Evolutionary conservation across 2,113 vertebrate genomes (phyloP).

Genomic region (Equus przewalskii): DNA sequence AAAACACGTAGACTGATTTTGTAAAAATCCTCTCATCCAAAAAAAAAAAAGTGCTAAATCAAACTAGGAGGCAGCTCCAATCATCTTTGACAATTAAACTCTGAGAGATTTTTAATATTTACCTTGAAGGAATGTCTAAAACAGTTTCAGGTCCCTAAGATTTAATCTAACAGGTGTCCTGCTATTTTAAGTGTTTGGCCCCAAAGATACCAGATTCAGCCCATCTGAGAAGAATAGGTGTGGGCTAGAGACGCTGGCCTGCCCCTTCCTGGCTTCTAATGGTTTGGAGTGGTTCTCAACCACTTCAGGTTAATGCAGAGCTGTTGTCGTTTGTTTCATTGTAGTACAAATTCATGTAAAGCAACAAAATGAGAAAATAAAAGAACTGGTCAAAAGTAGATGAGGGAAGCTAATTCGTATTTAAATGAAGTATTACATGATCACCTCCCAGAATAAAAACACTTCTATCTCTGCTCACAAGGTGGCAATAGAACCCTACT

Average conservation of each 20-base stretch:
- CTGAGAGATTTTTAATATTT: background rate
- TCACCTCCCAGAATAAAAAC: background rate
- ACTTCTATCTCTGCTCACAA: slow-evolving; percentile 58
- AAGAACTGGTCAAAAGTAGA: background rate
- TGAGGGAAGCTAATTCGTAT: background rate
- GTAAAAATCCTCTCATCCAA: background rate
- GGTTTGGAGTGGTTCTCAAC: rapidly evolving
- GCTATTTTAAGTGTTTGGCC: background rate
- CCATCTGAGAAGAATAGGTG: background rate
- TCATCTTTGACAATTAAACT: background rate
- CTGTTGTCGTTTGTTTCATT: background rate
- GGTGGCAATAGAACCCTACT: slow-evolving; percentile 58
- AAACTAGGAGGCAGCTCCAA: background rate
- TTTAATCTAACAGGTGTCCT: background rate
- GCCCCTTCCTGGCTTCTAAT: background rate
- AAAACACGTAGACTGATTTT: background rate
- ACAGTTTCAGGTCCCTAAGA: background rate
- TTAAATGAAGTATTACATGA: background rate
- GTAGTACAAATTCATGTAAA: background rate
- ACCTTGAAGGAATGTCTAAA: background rate
- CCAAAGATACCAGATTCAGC: background rate
- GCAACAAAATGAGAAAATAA: background rate
- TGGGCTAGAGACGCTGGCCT: background rate
- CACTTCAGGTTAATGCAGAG: background rate
- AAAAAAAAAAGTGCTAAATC: background rate